Percentiles rank a stretch among this genome's conserved stretches.
Evolutionary conservation across 1,140 invertebrate species (phyloP).

Genomic region (Drosophila fuyamai): DNA sequence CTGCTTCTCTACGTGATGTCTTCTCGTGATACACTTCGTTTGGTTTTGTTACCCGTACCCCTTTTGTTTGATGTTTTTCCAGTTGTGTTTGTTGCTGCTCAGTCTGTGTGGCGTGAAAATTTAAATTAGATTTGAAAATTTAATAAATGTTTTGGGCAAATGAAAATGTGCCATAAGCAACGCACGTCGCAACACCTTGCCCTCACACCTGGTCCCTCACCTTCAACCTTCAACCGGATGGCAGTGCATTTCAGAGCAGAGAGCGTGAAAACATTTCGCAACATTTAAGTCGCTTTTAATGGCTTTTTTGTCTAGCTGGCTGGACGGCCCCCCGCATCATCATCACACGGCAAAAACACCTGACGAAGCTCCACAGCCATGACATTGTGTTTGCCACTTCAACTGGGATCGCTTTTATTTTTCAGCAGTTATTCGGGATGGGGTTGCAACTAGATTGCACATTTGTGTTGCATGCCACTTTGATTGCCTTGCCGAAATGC

Average conservation of each 20-base stretch:
- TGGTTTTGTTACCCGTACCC: conserved; percentile 42
- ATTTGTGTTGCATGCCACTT: conserved; percentile 45
- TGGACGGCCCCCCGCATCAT: conserved; percentile 4
- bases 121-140: conserved; percentile 82
- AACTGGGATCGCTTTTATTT: conserved; percentile 32
- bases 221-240: not conserved
- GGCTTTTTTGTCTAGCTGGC: conserved; percentile 66
- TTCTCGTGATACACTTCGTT: conserved; percentile 67
- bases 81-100: conserved; percentile 14
- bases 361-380: conserved; percentile 25
- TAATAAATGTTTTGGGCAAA: conserved; percentile 76
- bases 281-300: conserved; percentile 70
- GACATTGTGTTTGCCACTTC: conserved; percentile 40
- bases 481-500: conserved; percentile 44
- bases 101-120: conserved; percentile 72
- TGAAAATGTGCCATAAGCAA: conserved; percentile 69
- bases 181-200: conserved; percentile 25
- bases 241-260: conserved; percentile 17
- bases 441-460: conserved; percentile 43
- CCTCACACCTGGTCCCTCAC: not conserved
- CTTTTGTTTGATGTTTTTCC: conserved; percentile 31
- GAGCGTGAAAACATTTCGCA: conserved; percentile 59
- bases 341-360: conserved; percentile 9
- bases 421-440: conserved; percentile 7
- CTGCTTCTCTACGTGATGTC: conserved; percentile 13